Base-by-base conservation (phyloP, 2,888 invertebrate species). In the Diadromus collaris region DNA sequence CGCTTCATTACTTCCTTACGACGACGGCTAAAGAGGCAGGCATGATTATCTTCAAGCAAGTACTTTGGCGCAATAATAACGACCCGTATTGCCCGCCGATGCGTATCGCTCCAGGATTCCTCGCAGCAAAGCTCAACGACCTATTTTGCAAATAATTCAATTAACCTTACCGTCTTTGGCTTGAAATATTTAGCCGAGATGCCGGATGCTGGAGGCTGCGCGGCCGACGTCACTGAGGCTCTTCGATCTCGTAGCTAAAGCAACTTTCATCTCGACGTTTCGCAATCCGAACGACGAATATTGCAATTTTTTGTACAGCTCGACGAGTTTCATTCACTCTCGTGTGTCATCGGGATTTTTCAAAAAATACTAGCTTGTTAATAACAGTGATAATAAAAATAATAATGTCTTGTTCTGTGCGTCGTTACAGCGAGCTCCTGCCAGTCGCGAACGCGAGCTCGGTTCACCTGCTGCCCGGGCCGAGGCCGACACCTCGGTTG, bases 211-310 rank as follows among this genome's bases (percentile, higher is more conserved):
- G 72, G 32, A 63, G 38, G 16, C 10, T 32, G 16, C 58, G 64
- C 46, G 16, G 10, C 13, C 19, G 29, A 41, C 21, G 46, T 21
- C 48, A 71, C 21, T 19, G 27, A 6, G 29, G n/a, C 16, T 16
- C 48, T 34, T 67, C 60, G 70, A 68, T 68, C 79, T 24, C 60
- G 51, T 51, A 48, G 71, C 71, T 79, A 70, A 75, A 75, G 67
- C 79, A 75, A 75, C 65, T 75, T 68, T 75, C 63, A 60, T 78
- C 78, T 78, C 69, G 54, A 32, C 41, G 46, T 41, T 44, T 16
- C 34, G 67, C 34, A 54, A 27, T 41, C 46, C n/a, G 6, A 19
- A 48, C 34, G 48, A 41, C 41, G 71, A 32, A 46, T 58, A 63
- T 51, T 16, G 16, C n/a, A 27, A 16, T 27, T 56, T 56, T 21